Conservation (phyloP, 2,113 vertebrate genomes). For the Myrmecophaga tridactyla region DNA sequence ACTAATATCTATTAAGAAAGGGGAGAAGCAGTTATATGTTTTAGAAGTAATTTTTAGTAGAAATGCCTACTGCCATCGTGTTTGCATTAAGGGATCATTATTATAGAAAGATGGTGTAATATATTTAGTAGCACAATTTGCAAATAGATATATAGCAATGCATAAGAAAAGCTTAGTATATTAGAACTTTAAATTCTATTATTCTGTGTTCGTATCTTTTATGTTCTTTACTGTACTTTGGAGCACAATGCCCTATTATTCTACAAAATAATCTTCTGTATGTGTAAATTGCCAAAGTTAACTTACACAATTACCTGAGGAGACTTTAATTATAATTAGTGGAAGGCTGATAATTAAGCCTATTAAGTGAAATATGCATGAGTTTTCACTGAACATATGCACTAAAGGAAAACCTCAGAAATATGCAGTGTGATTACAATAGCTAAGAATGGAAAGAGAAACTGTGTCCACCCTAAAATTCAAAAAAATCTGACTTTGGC, state of each 20-base stretch:
- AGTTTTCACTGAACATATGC: conserved; percentile 45
- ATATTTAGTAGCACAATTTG: conserved; percentile 55
- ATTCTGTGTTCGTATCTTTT: not conserved
- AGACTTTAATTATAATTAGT: conserved; percentile 73
- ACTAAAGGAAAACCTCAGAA: conserved; percentile 23
- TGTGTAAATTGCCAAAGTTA: conserved; percentile 61
- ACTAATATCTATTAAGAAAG: conserved; percentile 61
- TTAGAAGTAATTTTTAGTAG: conserved; percentile 56
- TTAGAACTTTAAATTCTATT: conserved; percentile 42
- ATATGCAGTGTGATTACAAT: not conserved
- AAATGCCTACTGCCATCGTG: conserved; percentile 52
- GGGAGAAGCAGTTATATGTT: conserved; percentile 49
- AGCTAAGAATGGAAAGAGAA: not conserved
- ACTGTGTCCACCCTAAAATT: not conserved
- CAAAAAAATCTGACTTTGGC: not conserved
- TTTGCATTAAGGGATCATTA: conserved; percentile 31
- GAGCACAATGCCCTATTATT: conserved; percentile 26
- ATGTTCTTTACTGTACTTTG: not conserved
- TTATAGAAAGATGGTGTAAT: conserved; percentile 29
- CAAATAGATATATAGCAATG: not conserved
- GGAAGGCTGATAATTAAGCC: conserved; percentile 68
- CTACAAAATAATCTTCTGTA: conserved; percentile 39
- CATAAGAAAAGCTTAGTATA: conserved; percentile 46
- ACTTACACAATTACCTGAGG: conserved; percentile 62
- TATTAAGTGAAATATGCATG: conserved; percentile 62